Evolutionary conservation across 2,888 invertebrate genomes (phyloP), one percentile per base, ranked within the genome.

Genomic region (Drosophila conformis): DNA sequence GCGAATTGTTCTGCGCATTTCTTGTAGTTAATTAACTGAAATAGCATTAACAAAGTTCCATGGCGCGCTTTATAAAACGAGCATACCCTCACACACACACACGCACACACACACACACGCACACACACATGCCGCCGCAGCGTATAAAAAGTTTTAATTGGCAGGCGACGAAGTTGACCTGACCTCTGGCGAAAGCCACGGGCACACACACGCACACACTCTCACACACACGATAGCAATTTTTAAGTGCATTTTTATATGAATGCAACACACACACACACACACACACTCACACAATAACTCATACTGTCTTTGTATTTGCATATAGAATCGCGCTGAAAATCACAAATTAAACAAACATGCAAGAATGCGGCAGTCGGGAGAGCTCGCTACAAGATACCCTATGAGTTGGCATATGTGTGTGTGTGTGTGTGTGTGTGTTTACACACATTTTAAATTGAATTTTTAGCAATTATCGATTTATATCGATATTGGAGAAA

Each of bases 161-260:
- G 85, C 87, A 85, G 85, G 82, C 86, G 87, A 83, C 87, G 79
- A 86, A 85, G 87, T 86, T 87, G 87, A 84, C 81, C 85, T 85
- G 87, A 87, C 87, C 84, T 76, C 79, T 76, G 75, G 82, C 82
- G 69, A 72, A 27, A 69, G 62, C 68, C 68, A 60, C 76, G 60
- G 65, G 54, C 35, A 46, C 33, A 60, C 38, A 52, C 63, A 49
- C 59, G 64, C 66, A 27, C 27, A 27, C 27, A 27, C 27, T 27
- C 27, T 36, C 33, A 58, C 48, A 52, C 38, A 27, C 38, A 53
- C 52, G 40, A 68, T 66, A 70, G 67, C 72, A 74, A 66, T 78
- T 83, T 83, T 82, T 54, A 85, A 84, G 86, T 86, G 83, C 82
- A 83, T 83, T 85, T 83, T 81, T 72, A 81, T 81, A 78, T 80